Evolutionary conservation across 2,113 vertebrate species (phyloP), one percentile per base, ranked within the genome.

Genomic region (Ursus arctos): DNA sequence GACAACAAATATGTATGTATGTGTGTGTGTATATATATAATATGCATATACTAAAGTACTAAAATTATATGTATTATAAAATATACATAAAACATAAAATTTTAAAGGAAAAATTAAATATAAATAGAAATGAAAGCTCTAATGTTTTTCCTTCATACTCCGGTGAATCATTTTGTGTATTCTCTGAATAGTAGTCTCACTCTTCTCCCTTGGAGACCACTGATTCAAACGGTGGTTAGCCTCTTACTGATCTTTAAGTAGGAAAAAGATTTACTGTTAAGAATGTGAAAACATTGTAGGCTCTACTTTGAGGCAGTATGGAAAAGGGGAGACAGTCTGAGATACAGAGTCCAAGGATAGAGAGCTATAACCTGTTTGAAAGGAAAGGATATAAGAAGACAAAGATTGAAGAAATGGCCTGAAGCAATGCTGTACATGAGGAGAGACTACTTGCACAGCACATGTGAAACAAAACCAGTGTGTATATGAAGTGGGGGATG

Each of bases 41-140:
- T 49, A 57, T 85, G 49, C 26, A 36, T 36, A 36, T 2, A 36
- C 36, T 36, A 36, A 36, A 36, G 36, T 36, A 36, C 36, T 36
- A 36, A 36, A 36, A 36, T 36, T 36, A 36, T 36, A 36, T 36
- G 36, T 36, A 36, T 36, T 36, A 36, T 36, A 2, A 36, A 36
- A 36, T 36, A 36, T 36, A 33, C n/a, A 74, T 83, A 53, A 69
- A 95, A 49, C 77, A 77, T 12, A 67, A 91, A 91, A 84, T 77
- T 83, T 86, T 86, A 76, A 93, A 65, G 69, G 47, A 74, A 47
- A 83, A 90, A 43, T 65, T 95, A 94, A 63, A 72, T 21, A 33
- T 15, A 88, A 88, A 59, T 83, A 65, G 79, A 95, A 89, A 89
- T 76, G 63, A 55, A 84, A 57, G 19, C 55, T 83, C 28, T 82